Evolutionary conservation across 2,888 invertebrate genomes (phyloP).

Genomic region (Chloromyia formosa): DNA sequence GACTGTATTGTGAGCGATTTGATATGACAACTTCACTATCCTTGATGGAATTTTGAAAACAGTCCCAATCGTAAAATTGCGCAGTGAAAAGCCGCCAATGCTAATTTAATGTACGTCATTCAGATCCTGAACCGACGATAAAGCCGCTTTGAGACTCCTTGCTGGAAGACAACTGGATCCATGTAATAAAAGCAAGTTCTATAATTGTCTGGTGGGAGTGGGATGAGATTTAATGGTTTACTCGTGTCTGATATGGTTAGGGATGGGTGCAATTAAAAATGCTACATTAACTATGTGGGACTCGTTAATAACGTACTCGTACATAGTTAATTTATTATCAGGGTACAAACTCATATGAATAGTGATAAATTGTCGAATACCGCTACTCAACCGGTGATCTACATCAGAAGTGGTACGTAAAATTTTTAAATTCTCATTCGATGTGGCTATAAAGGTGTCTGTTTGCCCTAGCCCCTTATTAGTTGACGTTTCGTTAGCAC

Average conservation of each 20-base stretch:
- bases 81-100: not conserved
- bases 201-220: not conserved
- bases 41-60: constrained; percentile 12
- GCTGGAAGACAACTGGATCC: not conserved
- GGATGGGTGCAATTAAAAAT: not conserved
- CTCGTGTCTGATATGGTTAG: not conserved
- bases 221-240: not conserved
- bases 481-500: no score
- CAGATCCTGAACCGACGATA: not conserved
- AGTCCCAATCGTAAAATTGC: not conserved
- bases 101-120: not conserved
- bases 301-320: no score
- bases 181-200: constrained; percentile 4
- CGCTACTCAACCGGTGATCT: no score
- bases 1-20: constrained; percentile 2
- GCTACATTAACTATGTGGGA: no score
- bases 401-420: no score
- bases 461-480: no score
- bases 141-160: not conserved
- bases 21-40: constrained; percentile 19
- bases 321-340: no score
- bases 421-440: no score
- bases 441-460: no score
- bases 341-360: no score
- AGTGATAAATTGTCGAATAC: no score